Evolutionary conservation across 2,888 invertebrate genomes (phyloP), one percentile per base, ranked within the genome.

Genomic region (Eulithis prunata): DNA sequence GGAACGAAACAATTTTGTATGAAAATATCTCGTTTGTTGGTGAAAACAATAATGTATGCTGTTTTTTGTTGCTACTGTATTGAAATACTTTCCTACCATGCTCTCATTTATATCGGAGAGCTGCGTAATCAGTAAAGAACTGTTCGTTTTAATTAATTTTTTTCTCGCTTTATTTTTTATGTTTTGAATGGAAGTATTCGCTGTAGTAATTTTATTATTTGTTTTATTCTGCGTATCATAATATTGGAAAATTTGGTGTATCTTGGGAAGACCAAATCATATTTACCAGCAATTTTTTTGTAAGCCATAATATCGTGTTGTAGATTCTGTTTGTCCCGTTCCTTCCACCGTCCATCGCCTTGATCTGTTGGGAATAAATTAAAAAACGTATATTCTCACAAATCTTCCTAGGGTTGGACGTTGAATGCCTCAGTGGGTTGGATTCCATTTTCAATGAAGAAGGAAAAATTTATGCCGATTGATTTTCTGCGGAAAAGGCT

Each of bases 321-420:
- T 56, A 88, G 78, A 66, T 83, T 84, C 71, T 86, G 85, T 78
- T 77, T 84, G 61, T 84, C 86, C 68, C 78, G 81, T 77, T 84
- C 87, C 71, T 89, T 91, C 89, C 90, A 89, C 38, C 85, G 85
- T 47, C 91, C 90, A 72, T 89, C 87, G 54, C 91, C 91, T 78
- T 84, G 82, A 78, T 85, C 92, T 92, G 81, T 64, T 68, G 67
- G 72, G 78, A 77, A 78, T 75, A 81, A 82, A 81, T 81, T 80
- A 80, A 78, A 78, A 76, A 71, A 74, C 73, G 74, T 79, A 57
- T 68, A 70, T 65, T 64, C 65, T 60, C 66, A 69, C 65, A 74
- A 70, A 70, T 71, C 67, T 74, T 74, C 71, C 69, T 74, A 76
- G 78, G 76, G 77, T 75, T 64, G 70, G 71, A 38, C 52, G 77